Conservation (phyloP, 2,888 invertebrate genomes). For the Melanchra persicariae region DNA sequence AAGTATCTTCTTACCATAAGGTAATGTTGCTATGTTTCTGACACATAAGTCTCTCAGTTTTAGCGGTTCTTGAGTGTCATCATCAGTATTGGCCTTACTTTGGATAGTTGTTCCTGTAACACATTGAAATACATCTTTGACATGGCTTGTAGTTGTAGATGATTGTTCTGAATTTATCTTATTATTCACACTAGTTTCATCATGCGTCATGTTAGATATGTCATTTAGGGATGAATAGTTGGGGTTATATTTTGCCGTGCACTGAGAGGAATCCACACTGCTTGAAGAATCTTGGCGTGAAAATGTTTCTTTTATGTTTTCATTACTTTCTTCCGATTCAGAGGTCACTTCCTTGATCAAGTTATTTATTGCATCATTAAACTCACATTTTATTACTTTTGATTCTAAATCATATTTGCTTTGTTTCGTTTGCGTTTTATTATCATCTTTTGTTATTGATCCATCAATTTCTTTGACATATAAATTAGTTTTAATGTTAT, state of each 20-base stretch:
- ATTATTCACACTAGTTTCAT: constrained; percentile 76
- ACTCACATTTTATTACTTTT: constrained; percentile 86
- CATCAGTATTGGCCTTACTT: constrained; percentile 59
- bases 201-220: constrained; percentile 90
- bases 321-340: constrained; percentile 79
- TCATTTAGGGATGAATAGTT: constrained; percentile 91
- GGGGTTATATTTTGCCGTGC: constrained; percentile 93
- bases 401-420: constrained; percentile 82
- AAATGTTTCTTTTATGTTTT: constrained; percentile 76
- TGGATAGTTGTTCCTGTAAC: constrained; percentile 78
- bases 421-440: constrained; percentile 52
- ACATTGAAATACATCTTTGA: constrained; percentile 86
- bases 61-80: constrained; percentile 78
- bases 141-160: constrained; percentile 75
- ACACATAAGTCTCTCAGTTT: constrained; percentile 92
- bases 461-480: constrained; percentile 83
- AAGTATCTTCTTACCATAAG: constrained; percentile 93
- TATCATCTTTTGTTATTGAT: constrained; percentile 27
- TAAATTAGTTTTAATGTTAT: constrained; percentile 83
- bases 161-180: constrained; percentile 68
- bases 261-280: constrained; percentile 92
- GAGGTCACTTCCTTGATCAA: constrained; percentile 85
- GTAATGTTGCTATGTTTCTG: constrained; percentile 92
- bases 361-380: constrained; percentile 87
- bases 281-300: constrained; percentile 91